Evolutionary conservation across 2,888 invertebrate species (phyloP), one percentile per base, ranked within the genome.

Genomic region (Cheilosia impressa): DNA sequence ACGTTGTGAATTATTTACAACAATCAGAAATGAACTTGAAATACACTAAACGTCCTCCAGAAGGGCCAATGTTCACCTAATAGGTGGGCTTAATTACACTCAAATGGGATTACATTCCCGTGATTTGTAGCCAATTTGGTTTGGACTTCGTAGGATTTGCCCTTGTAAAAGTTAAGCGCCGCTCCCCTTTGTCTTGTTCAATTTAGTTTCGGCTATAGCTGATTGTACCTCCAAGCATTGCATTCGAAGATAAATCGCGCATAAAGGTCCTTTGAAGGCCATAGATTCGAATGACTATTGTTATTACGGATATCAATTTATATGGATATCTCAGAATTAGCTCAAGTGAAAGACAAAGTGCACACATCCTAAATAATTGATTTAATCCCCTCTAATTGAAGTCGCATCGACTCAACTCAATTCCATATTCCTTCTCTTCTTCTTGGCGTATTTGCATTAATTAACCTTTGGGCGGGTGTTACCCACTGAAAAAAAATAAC

Each of bases 81-180:
- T 84, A 84, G 80, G 84, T 80, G 75, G 80, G 84, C 84, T 84
- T 84, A 84, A 84, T 84, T 84, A 80, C 75, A 71, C 84, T 84
- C 71, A 84, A 84, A 80, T 76, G 80, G 71, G 65, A 68, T 80
- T 84, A 80, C 43, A 68, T 60, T 79, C 71, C 43, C 80, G 71
- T 84, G 84, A 84, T 84, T 84, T 84, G 84, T 84, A 53, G 84
- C 69, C 84, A 71, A 80, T 68, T 38, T 80, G 69, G 75, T 68
- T 38, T 80, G 69, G 75, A 71, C 80, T 55, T 38, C 69, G 24
- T 24, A 75, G 79, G 79, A 79, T 58, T 71, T 71, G 55, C 73
- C 68, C 60, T 34, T 24, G 50, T 22, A 58, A 69, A 53, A 53
- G 53, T 60, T 24, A 62, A 60, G 60, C 17, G 17, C 45, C 57